Conservation (phyloP, 1,140 invertebrate species). For the Drosophila carrolli region DNA sequence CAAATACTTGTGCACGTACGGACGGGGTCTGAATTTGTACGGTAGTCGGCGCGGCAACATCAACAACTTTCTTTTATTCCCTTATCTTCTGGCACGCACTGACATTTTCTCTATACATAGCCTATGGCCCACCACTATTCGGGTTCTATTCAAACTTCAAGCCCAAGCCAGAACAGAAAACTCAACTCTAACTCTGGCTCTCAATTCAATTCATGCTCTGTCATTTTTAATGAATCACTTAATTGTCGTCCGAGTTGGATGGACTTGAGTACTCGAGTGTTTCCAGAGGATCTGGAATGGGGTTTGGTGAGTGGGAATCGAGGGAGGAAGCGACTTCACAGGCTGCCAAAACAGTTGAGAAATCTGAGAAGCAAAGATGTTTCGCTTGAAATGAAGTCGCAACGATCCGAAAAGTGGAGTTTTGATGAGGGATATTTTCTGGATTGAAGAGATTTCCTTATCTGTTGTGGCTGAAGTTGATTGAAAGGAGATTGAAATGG, state of each 20-base stretch:
- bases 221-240: conserved; percentile 83
- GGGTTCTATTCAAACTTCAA: conserved; percentile 61
- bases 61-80: conserved; percentile 72
- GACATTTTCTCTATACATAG: conserved; percentile 58
- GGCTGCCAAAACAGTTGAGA: conserved; percentile 43
- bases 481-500: conserved; percentile 12
- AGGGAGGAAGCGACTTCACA: conserved; percentile 30
- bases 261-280: conserved; percentile 43
- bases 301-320: conserved; percentile 12
- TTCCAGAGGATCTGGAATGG: conserved; percentile 15
- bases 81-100: conserved; percentile 60
- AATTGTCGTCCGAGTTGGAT: conserved; percentile 68
- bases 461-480: conserved; percentile 17
- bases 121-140: conserved; percentile 49
- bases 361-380: conserved; percentile 34
- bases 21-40: conserved; percentile 32
- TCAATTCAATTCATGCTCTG: conserved; percentile 79
- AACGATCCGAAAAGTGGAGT: conserved; percentile 37
- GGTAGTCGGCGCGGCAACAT: conserved; percentile 54
- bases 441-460: conserved; percentile 6
- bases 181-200: conserved; percentile 44
- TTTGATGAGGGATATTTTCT: conserved; percentile 37
- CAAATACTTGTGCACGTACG: conserved; percentile 81
- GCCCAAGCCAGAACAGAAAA: conserved; percentile 22
- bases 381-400: conserved; percentile 47